Conservation (phyloP, 2,797 vertebrate species). For the Sebastes cheni region DNA sequence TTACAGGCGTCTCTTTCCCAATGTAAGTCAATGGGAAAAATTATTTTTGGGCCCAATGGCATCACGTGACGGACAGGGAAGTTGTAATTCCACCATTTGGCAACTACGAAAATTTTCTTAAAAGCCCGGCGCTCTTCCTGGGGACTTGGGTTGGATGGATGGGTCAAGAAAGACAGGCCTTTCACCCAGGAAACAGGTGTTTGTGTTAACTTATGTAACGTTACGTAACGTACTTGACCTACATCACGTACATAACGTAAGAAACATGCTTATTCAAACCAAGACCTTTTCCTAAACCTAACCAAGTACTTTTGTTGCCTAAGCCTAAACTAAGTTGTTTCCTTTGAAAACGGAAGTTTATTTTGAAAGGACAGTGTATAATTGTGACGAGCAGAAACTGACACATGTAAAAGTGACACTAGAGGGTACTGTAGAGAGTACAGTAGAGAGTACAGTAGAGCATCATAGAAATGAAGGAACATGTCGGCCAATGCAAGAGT, state of each 20-base stretch:
- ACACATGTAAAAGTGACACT: not conserved
- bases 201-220: no score
- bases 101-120: rapidly evolving
- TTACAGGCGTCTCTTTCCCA: no score
- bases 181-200: not conserved
- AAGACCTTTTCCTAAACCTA: rapidly evolving
- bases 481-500: not conserved
- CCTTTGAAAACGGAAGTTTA: not conserved
- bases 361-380: not conserved
- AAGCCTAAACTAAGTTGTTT: no score
- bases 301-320: not conserved
- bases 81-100: no score
- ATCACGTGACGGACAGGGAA: rapidly evolving
- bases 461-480: not conserved
- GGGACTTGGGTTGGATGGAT: no score
- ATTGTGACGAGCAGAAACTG: not conserved
- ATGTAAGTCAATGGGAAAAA: no score
- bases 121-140: no score
- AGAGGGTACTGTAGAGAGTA: no score
- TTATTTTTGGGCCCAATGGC: rapidly evolving
- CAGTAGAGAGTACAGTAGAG: no score
- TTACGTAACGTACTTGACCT: no score
- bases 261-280: not conserved
- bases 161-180: not conserved
- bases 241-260: no score